Evolutionary conservation across 1,140 invertebrate genomes (phyloP).

Genomic region (Apolygus lucorum): DNA sequence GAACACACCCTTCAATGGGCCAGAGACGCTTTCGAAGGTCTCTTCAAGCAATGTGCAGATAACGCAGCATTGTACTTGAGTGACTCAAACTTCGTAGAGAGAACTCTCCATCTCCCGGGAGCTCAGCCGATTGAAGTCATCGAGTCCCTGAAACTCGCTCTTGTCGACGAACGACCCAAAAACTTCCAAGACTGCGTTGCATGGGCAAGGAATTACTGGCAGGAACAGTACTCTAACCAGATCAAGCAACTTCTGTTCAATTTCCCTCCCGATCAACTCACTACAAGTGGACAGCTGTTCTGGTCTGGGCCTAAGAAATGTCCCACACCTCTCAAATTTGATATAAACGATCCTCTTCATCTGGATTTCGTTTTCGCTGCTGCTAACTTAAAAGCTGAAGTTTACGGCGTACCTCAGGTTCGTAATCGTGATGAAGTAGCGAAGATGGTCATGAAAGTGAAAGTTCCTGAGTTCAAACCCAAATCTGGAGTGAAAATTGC

Average conservation of each 20-base stretch:
- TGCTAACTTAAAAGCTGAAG: conserved; percentile 85
- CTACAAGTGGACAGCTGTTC: conserved; percentile 87
- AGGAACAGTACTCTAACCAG: conserved; percentile 89
- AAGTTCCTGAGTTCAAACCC: conserved; percentile 83
- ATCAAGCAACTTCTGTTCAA: conserved; percentile 95
- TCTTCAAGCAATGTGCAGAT: conserved; percentile 84
- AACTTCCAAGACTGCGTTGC: conserved; percentile 77
- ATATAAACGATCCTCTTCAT: conserved; percentile 65
- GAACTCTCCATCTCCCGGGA: conserved; percentile 76
- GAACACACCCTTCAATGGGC: conserved; percentile 99
- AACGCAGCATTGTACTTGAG: conserved; percentile 82
- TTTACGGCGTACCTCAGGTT: conserved; percentile 73
- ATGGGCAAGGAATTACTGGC: conserved; percentile 88
- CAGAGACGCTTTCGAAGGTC: conserved; percentile 88
- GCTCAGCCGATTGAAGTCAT: conserved; percentile 84
- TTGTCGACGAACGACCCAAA: conserved; percentile 77
- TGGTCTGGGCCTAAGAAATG: conserved; percentile 99
- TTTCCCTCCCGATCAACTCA: conserved; percentile 90
- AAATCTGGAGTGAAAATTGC: conserved; percentile 85
- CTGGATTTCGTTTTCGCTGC: conserved; percentile 86
- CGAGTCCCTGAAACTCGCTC: conserved; percentile 76
- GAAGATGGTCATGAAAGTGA: conserved; percentile 52
- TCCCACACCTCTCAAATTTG: conserved; percentile 71
- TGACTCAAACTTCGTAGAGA: conserved; percentile 74
- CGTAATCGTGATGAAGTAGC: conserved; percentile 59